phyloP scores from a whole-genome alignment of 1,140 invertebrate species.

The Panagrolaimus sp. region DNA sequence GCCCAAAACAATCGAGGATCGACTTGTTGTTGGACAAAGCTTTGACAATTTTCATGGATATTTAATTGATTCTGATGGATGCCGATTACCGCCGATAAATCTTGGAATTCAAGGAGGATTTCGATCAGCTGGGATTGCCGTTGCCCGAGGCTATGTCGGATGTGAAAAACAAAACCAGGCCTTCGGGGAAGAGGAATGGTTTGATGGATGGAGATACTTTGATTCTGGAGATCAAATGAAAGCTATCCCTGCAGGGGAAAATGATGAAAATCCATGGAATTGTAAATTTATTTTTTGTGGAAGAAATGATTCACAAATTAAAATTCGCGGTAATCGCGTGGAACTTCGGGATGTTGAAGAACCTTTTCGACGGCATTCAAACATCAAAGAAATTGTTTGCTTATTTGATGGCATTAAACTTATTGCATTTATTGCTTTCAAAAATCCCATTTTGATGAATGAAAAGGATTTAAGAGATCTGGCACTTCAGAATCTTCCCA shows the following conservation, averaged over 20 bases:
- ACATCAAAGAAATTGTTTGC: conserved; percentile 14
- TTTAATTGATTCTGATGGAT: background rate
- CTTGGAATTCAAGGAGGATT: conserved; percentile 8
- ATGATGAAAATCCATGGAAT: background rate
- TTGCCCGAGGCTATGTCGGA: conserved; percentile 26
- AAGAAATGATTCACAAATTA: conserved; percentile 21
- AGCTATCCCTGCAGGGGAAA: background rate
- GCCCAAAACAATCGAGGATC: background rate
- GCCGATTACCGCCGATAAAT: background rate
- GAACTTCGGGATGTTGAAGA: conserved; percentile 22
- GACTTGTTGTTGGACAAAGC: conserved; percentile 15
- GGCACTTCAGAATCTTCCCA: background rate
- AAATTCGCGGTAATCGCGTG: conserved; percentile 29
- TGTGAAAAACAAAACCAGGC: background rate
- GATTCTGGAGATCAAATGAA: conserved; percentile 17
- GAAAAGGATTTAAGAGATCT: background rate
- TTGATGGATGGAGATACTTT: conserved; percentile 14
- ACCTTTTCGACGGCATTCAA: background rate
- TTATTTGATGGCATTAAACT: background rate
- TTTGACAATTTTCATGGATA: conserved; percentile 9
- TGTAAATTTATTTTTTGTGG: conserved; percentile 23
- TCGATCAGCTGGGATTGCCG: conserved; percentile 24
- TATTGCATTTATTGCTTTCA: background rate
- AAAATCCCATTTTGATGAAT: background rate
- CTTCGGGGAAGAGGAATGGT: background rate